phyloP scores from a whole-genome alignment of 2,113 vertebrate species.

The Limanda limanda region DNA sequence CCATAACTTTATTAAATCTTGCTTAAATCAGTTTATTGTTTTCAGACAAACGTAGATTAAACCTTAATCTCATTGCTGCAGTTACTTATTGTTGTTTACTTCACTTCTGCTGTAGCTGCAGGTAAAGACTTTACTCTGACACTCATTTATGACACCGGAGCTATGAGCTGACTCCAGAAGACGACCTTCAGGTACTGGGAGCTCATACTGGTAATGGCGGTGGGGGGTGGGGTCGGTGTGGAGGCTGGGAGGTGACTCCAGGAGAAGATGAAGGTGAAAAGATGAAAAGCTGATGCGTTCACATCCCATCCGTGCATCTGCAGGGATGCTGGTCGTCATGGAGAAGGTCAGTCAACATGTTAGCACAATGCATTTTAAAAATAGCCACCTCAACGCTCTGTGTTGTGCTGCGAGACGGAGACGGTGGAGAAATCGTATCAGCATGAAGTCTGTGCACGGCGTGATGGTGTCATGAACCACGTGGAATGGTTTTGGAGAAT shows the following conservation, averaged over 20 bases:
- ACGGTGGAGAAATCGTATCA: conserved; percentile 2
- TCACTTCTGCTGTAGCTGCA: no score
- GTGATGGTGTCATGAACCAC: conserved; percentile 41
- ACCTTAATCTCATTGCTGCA: no score
- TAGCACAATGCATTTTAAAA: conserved; percentile 59
- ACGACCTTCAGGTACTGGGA: conserved; percentile 3
- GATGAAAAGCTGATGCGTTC: conserved; percentile 54
- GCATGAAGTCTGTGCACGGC: background rate
- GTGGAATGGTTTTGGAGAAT: conserved; percentile 38
- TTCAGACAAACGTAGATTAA: no score
- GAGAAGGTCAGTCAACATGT: conserved; percentile 61
- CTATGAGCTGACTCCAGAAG: no score
- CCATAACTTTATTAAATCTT: no score
- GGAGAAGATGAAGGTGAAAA: conserved; percentile 52
- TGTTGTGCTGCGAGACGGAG: conserved; percentile 11
- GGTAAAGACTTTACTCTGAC: no score
- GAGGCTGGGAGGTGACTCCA: conserved; percentile 30
- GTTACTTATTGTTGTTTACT: no score
- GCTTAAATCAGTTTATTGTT: no score
- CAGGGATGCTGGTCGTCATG: conserved; percentile 63
- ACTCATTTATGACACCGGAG: no score
- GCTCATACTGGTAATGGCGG: background rate
- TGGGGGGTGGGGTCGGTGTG: background rate
- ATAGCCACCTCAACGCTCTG: conserved; percentile 32
- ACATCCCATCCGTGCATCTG: conserved; percentile 48